These are phyloP conservation scores for Xyrichtys novacula DNA, from an alignment of 2,797 vertebrate species.

Conservation along the genomic window DNA sequence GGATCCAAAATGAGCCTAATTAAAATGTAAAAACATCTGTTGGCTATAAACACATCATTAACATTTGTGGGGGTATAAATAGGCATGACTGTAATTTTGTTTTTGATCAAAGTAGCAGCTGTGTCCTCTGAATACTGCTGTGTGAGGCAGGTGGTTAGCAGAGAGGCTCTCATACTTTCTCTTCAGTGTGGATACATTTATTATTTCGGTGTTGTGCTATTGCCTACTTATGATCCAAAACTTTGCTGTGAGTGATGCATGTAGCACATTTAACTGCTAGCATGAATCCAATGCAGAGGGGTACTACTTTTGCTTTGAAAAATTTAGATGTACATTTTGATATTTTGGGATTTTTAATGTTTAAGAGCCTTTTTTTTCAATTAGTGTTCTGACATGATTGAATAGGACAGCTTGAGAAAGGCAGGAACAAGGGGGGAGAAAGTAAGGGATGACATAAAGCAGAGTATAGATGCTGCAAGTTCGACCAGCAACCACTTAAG, in stretches of 20 bases:
- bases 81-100: not conserved
- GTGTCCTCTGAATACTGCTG: not conserved
- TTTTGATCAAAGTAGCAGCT: constrained; percentile 3
- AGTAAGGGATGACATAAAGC: too few relatives aligned
- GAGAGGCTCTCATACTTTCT: constrained; percentile 1
- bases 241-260: not conserved
- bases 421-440: too few relatives aligned
- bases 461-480: too few relatives aligned
- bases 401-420: too few relatives aligned
- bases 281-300: not conserved
- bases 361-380: too few relatives aligned
- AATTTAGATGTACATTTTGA: not conserved
- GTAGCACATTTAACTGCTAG: not conserved
- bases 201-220: not conserved
- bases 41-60: constrained; percentile 13
- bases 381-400: too few relatives aligned
- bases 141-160: constrained; percentile 2
- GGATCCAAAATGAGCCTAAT: not conserved
- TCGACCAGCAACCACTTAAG: too few relatives aligned
- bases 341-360: too few relatives aligned
- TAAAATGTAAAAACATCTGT: not conserved
- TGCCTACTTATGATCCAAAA: not conserved
- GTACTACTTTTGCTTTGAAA: not conserved
- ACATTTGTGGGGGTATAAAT: not conserved
- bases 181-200: not conserved